These are phyloP conservation scores for Mellivora capensis DNA, from an alignment of 2,113 vertebrate genomes.

Conservation along the genomic window DNA sequence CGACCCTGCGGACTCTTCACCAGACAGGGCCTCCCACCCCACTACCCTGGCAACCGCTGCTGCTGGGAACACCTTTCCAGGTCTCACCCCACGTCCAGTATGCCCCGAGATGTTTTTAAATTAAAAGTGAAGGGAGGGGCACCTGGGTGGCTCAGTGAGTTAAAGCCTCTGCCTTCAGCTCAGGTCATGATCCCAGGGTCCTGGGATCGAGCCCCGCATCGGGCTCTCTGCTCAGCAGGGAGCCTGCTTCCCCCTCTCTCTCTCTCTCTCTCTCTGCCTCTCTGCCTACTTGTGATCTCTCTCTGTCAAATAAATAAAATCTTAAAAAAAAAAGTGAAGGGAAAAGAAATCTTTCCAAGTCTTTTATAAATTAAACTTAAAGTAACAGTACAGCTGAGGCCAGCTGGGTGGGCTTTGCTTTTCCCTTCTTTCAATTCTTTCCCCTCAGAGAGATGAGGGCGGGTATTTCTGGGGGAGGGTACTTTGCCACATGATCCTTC, in stretches of 20 bases:
- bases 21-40: background rate
- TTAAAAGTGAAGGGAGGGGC: background rate
- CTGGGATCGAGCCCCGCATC: no score
- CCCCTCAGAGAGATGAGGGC: background rate
- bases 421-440: background rate
- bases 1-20: no score
- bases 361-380: background rate
- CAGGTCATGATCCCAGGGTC: no score
- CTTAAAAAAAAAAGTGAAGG: no score
- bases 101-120: background rate
- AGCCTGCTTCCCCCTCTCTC: no score
- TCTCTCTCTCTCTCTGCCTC: no score
- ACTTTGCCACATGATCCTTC: background rate
- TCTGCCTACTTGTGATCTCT: no score
- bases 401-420: background rate
- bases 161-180: no score
- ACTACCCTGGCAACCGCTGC: background rate
- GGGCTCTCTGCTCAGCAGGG: no score
- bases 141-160: no score
- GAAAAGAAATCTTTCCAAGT: background rate
- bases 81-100: background rate
- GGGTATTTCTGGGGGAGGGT: background rate
- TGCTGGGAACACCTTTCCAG: background rate
- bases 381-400: background rate
- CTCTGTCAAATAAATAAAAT: no score